A percentile compares a stretch with the other conserved stretches of the same genome.
phyloP scores from a whole-genome alignment of 2,888 invertebrate species.

The Laspeyria flexula region DNA sequence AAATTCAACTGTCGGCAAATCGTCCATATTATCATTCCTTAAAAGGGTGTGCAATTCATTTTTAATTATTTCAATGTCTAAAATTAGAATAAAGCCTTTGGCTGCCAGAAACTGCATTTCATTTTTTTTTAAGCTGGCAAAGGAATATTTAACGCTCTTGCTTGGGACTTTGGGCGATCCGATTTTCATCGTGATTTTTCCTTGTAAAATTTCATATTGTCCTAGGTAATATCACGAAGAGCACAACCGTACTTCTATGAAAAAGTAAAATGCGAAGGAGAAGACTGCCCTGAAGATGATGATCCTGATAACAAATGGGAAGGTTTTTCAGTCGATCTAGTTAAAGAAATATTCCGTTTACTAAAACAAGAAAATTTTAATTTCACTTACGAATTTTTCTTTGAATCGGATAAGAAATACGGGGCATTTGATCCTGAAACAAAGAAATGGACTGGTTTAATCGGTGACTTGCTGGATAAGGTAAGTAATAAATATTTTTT shows the following conservation, averaged over 20 bases:
- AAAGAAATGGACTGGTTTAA: conserved; percentile 75
- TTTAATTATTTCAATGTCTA: no score
- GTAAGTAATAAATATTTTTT: conserved; percentile 45
- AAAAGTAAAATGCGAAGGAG: conserved; percentile 72
- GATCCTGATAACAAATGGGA: conserved; percentile 87
- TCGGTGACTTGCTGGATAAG: conserved; percentile 74
- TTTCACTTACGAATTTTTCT: conserved; percentile 68
- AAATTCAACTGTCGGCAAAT: no score
- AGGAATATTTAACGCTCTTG: no score
- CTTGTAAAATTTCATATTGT: not conserved
- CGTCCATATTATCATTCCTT: no score
- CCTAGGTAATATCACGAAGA: conserved; percentile 87
- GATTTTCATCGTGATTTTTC: no score
- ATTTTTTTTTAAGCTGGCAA: no score
- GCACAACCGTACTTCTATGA: conserved; percentile 91
- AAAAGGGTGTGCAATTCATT: no score
- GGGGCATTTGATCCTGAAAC: conserved; percentile 57
- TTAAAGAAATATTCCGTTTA: conserved; percentile 88
- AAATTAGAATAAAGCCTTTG: no score
- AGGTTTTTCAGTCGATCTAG: conserved; percentile 92
- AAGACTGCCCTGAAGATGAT: conserved; percentile 77
- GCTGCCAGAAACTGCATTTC: no score
- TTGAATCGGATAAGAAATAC: conserved; percentile 56
- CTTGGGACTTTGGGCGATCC: no score
- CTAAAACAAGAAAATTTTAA: conserved; percentile 75